Conservation (phyloP, 2,797 vertebrate species). For the Chelon auratus region DNA sequence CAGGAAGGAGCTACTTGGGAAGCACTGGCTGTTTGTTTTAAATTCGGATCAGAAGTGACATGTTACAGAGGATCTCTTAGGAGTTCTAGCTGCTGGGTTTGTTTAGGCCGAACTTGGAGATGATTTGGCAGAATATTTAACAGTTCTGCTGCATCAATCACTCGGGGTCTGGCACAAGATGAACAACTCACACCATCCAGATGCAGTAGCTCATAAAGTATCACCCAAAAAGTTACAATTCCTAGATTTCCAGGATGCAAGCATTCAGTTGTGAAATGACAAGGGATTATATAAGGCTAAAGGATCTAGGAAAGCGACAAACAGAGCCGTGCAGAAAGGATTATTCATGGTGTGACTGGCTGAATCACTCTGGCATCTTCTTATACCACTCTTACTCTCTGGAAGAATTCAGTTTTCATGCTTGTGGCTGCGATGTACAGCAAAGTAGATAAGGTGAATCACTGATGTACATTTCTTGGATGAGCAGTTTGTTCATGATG, state of each 20-base stretch:
- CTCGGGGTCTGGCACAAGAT: too few species aligned
- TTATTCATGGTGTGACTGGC: slow-evolving; percentile 41
- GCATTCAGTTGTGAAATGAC: slow-evolving; percentile 3
- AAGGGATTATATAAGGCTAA: background rate
- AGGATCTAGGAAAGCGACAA: slow-evolving; percentile 24
- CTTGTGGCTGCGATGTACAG: slow-evolving; percentile 43
- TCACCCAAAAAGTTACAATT: slow-evolving; percentile 5
- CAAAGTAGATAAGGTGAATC: slow-evolving; percentile 59
- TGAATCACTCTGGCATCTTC: slow-evolving; percentile 43
- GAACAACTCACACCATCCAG: background rate
- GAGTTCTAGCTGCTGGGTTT: too few species aligned
- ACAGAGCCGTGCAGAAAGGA: background rate
- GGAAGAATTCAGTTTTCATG: slow-evolving; percentile 22
- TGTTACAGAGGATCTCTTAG: too few species aligned
- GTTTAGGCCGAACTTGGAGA: too few species aligned
- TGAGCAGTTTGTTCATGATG: slow-evolving; percentile 43
- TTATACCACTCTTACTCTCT: slow-evolving; percentile 16
- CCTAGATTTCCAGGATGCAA: slow-evolving; percentile 12
- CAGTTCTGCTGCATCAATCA: too few species aligned
- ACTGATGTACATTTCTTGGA: slow-evolving; percentile 51
- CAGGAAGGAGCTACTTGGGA: too few species aligned
- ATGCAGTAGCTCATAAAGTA: background rate
- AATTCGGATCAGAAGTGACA: too few species aligned
- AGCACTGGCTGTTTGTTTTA: too few species aligned
- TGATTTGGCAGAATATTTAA: too few species aligned